Base-by-base conservation (phyloP, 2,113 vertebrate genomes). In the Cinclus mexicanus region DNA sequence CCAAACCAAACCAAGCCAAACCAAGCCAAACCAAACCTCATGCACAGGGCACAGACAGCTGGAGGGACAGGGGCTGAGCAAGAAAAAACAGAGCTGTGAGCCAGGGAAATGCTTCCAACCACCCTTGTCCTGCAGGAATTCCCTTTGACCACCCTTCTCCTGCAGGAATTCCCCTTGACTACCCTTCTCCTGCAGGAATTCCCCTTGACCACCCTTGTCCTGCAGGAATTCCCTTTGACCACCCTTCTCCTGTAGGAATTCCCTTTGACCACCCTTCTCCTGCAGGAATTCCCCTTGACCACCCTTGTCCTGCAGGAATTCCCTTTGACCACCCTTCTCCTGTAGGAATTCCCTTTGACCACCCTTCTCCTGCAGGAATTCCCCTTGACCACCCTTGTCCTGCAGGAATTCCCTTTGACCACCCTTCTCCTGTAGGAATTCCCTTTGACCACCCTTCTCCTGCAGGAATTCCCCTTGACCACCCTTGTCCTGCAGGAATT, bases 21-120 rank as follows among this genome's bases (percentile, higher is more conserved):
- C 16, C 42, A 44, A 44, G 16, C 19, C 44, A 46, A 46, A 22
- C 10, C 10, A 47, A 3, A 2, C 39, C 53, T 7, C 16, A 0
- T 2, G 61, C 14, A 10, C 33, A 0, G 13, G 0, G 22, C 37
- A 29, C 23, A 8, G 20, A 21, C 14, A 33, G 47, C 50, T 8
- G 9, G 3, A 10, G 49, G 47, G 72, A 39, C 28, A 7, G 39
- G 31, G 9, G 4, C 18, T 11, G 65, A 19, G n/a, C 0, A 1
- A 18, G 52, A 28, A 17, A 28, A 16, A 11, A 52, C 23, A 8
- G 60, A 24, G 42, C 64, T 39, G 4, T 1, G 71, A 35, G 68
- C 3, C 42, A 20, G n/a, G 52, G 61, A 56, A 61, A 11, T 17
- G 26, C 61, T 23, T n/a, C 47, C 47, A 23, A 23, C 22, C 47